Evolutionary conservation across 1,140 invertebrate species (phyloP), one percentile per base, ranked within the genome.

Genomic region (Drosophila kohkoa): DNA sequence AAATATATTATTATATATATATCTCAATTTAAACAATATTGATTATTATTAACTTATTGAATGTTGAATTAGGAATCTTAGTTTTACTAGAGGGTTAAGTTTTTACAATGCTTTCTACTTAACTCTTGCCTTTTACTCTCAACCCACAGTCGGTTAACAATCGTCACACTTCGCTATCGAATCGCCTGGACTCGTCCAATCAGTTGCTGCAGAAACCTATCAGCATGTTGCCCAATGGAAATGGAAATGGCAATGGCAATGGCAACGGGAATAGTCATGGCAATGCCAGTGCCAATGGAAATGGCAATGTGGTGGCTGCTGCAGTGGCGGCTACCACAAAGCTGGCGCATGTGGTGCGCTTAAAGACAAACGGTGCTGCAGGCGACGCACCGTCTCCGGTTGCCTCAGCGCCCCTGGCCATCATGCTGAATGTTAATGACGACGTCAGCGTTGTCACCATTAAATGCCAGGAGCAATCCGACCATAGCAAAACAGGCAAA

Each of bases 171-270:
- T 92, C 91, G 38, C 77, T 92, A 1, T 90, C 82, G 8, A 75
- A 90, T 67, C 91, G 88, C 28, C 60, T 90, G 68, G 91, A 92
- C 75, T 91, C 90, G 1, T 91, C 90, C 16, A 91, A 91, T 64
- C 81, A 90, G 68, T 76, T 88, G 45, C 69, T 88, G 71, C 77
- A 91, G 57, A 90, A 90, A 57, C 81, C 82, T 32, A 57, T 71
- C 46, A 74, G 69, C 52, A 68, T 77, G 1, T 11, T 81, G 58
- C 20, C 78, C 49, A 88, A 88, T 32, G 70, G 77, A 11, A 68
- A 81, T 30, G 75, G 85, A 41, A 81, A 77, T 46, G 28, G n/a
- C 30, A 54, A 54, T 35, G 51, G n/a, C 28, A 89, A 43, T 28
- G 70, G 77, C 13, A 68, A 81, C 16, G 75, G 85, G 38, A 81